phyloP scores from a whole-genome alignment of 2,113 vertebrate genomes.

The Periophthalmus modestus region DNA sequence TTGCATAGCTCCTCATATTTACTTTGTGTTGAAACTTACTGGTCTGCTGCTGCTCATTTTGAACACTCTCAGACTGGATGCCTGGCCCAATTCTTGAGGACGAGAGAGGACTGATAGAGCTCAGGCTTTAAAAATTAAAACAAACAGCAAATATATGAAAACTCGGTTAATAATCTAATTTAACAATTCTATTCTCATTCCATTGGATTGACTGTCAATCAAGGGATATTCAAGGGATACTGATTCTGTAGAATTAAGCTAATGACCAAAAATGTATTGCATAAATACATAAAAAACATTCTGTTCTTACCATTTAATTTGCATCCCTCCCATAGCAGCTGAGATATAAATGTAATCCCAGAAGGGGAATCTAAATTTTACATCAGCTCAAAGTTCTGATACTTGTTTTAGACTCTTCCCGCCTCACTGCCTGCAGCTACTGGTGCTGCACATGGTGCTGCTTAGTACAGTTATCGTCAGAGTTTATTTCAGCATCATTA shows the following conservation, averaged over 20 bases:
- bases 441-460: slow-evolving; percentile 29
- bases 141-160: neutral
- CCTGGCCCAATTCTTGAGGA: slow-evolving; percentile 78
- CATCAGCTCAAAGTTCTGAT: slow-evolving; percentile 43
- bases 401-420: slow-evolving; percentile 29
- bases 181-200: neutral
- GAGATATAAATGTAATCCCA: slow-evolving; percentile 12
- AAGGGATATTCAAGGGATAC: neutral
- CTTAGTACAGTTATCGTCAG: neutral
- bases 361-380: slow-evolving; percentile 6
- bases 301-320: slow-evolving; percentile 77
- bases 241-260: neutral
- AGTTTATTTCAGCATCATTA: too few species aligned
- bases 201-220: neutral
- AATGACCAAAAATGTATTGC: neutral
- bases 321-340: slow-evolving; percentile 70
- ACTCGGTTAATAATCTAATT: neutral
- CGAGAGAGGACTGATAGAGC: slow-evolving; percentile 84
- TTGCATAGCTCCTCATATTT: neutral
- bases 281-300: slow-evolving; percentile 4
- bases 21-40: slow-evolving; percentile 55
- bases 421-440: slow-evolving; percentile 29
- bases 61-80: slow-evolving; percentile 75
- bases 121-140: slow-evolving; percentile 75
- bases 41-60: slow-evolving; percentile 67